Base-by-base conservation (phyloP, 2,113 vertebrate species). In the Steatornis caripensis region DNA sequence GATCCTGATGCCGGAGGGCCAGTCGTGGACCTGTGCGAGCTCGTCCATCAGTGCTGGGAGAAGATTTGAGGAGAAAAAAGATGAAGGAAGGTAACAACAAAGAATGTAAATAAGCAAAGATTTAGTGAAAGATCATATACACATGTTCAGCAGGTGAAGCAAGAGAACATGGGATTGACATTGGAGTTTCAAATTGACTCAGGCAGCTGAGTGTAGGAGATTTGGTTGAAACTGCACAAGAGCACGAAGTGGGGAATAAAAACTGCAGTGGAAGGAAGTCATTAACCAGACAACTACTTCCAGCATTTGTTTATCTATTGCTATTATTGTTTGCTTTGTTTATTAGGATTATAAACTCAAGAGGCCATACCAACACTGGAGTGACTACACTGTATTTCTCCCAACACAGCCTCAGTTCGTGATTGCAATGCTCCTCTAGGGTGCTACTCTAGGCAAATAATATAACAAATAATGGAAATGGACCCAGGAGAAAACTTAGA, bases 271-370 rank as follows among this genome's bases (percentile, higher is more conserved):
- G 49, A 62, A 91, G 89, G 86, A 95, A 95, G 92, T 76, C 66
- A 91, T 96, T 94, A 95, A 85, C 74, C 89, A 95, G 77, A 58
- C 74, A 95, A 48, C 53, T 37, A 83, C 80, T 62, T 80, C 65
- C 81, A 91, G 84, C 74, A 83, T 91, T 97, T 95, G 93, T 94
- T 97, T 96, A 91, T 97, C 93, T 60, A 9, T 76, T 93, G 91
- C 91, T 93, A 92, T 95, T 95, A 70, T 91, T 89, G 91, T 94
- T 96, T 97, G 86, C 95, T 74, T 91, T 72, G 70, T 94, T 96
- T 97, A 97, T 95, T 95, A 87, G 95, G 93, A 95, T 95, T 94
- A 92, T 95, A 97, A 97, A 97, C 95, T 96, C 95, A 24, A 87
- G 97, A 95, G 94, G 91, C 94, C 86, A 49, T 83, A 60, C 77